Evolutionary conservation across 1,140 invertebrate species (phyloP).

Genomic region (Camponotus vicinus): DNA sequence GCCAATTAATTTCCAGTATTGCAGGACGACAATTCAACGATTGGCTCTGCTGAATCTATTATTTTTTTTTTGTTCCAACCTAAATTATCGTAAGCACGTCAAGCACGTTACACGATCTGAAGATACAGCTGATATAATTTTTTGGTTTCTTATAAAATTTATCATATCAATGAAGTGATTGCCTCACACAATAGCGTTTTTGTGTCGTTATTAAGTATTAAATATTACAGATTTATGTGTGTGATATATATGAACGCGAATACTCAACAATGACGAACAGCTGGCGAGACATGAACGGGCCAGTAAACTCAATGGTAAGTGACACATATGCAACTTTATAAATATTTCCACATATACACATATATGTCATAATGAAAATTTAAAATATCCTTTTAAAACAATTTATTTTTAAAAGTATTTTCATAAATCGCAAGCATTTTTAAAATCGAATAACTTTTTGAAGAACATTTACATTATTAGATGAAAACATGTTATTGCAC

Average conservation of each 20-base stretch:
- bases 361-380: too few species aligned
- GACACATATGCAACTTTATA: slow-evolving; percentile 23
- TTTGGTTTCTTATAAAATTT: background rate
- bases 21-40: too few species aligned
- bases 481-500: background rate
- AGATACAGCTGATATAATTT: background rate
- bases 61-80: too few species aligned
- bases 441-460: background rate
- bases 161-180: background rate
- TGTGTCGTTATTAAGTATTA: background rate
- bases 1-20: too few species aligned
- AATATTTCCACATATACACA: background rate
- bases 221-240: background rate
- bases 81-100: too few species aligned
- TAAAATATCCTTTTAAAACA: too few species aligned
- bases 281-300: slow-evolving; percentile 76
- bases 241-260: background rate
- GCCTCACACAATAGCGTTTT: background rate
- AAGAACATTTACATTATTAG: background rate
- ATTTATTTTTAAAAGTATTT: background rate
- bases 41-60: too few species aligned
- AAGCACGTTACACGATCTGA: background rate
- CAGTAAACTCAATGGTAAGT: slow-evolving; percentile 78
- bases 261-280: slow-evolving; percentile 77
- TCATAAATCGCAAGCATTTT: background rate